Evolutionary conservation across 64 coral and sea anemone species (phyloP).

Genomic region (Stichodactyla helianthus): DNA sequence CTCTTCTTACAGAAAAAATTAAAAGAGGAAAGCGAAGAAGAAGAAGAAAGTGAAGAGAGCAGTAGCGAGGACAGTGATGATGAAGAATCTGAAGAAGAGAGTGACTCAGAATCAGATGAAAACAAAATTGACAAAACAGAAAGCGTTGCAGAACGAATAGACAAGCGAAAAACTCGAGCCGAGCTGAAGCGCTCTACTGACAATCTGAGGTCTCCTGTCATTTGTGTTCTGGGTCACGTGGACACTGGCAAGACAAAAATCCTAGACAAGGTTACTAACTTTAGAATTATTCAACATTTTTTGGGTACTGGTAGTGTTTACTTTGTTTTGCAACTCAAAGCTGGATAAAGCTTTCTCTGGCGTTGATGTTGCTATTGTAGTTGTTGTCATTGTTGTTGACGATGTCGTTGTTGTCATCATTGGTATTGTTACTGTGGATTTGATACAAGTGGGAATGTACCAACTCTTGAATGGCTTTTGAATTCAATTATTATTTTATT

Average conservation of each 20-base stretch:
- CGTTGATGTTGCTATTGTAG: too few relatives aligned
- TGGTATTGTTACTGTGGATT: background rate
- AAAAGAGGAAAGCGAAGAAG: conserved; percentile 30
- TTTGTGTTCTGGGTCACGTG: conserved; percentile 96
- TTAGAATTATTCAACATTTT: background rate
- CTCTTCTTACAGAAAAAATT: background rate
- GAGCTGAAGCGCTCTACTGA: conserved; percentile 66
- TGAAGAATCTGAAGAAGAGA: conserved; percentile 71
- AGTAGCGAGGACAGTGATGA: conserved; percentile 47
- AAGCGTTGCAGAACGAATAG: conserved; percentile 61
- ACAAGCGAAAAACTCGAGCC: conserved; percentile 72
- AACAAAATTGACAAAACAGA: conserved; percentile 50
- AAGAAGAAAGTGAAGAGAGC: conserved; percentile 42
- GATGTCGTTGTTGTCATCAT: too few relatives aligned
- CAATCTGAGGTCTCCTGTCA: conserved; percentile 85
- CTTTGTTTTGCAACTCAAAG: background rate
- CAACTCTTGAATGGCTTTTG: background rate
- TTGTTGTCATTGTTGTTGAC: too few relatives aligned
- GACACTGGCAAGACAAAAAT: conserved; percentile 99
- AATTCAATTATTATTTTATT: too few relatives aligned
- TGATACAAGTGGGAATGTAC: background rate
- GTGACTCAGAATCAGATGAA: conserved; percentile 47
- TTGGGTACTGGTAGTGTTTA: too few relatives aligned
- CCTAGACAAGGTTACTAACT: conserved; percentile 80
- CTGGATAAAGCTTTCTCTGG: background rate